Percentiles rank a stretch among this genome's conserved stretches.
phyloP scores from a whole-genome alignment of 2,113 vertebrate species.

The Barbus barbus region DNA sequence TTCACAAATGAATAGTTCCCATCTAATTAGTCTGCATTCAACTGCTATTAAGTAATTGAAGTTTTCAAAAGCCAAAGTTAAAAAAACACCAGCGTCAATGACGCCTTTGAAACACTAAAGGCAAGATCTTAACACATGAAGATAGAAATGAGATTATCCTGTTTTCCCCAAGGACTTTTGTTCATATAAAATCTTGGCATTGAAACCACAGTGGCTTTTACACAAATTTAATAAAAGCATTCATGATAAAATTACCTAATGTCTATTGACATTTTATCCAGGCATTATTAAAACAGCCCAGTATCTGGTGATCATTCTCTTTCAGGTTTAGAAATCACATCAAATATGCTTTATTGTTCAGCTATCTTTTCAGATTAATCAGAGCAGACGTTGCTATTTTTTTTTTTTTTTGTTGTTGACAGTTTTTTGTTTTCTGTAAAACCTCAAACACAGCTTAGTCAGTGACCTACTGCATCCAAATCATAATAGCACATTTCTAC shows the following conservation, averaged over 20 bases:
- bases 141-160: slow-evolving; percentile 72
- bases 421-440: background rate
- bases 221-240: slow-evolving; percentile 78
- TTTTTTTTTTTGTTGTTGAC: background rate
- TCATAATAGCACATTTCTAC: background rate
- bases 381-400: slow-evolving; percentile 21
- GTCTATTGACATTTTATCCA: slow-evolving; percentile 78
- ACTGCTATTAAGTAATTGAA: background rate
- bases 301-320: slow-evolving; percentile 66
- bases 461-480: background rate
- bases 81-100: slow-evolving; percentile 19
- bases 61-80: background rate
- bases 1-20: background rate
- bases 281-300: slow-evolving; percentile 72
- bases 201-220: slow-evolving; percentile 73
- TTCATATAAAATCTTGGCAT: slow-evolving; percentile 77
- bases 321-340: slow-evolving; percentile 57
- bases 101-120: slow-evolving; percentile 62
- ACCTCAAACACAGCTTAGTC: background rate
- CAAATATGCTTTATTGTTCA: slow-evolving; percentile 63
- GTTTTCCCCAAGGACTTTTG: slow-evolving; percentile 72
- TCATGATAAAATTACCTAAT: slow-evolving; percentile 77
- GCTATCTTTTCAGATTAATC: slow-evolving; percentile 19
- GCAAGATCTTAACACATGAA: slow-evolving; percentile 66
- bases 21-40: background rate